phyloP scores from a whole-genome alignment of 2,113 vertebrate genomes.

The Sminthopsis crassicaudata region DNA sequence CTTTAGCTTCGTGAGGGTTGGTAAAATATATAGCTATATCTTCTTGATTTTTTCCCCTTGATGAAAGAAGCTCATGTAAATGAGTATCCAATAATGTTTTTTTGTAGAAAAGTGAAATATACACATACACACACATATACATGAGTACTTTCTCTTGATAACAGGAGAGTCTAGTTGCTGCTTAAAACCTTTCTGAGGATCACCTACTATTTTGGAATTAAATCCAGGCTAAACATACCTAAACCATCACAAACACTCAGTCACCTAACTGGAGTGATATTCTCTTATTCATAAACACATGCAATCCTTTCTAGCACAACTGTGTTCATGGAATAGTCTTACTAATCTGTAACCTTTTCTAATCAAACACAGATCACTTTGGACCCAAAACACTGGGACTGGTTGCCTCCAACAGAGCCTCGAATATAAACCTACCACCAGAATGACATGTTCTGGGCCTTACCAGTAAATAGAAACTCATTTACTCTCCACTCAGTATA shows the following conservation, averaged over 20 bases:
- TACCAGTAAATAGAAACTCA: not conserved
- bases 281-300: not conserved
- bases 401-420: not conserved
- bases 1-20: not conserved
- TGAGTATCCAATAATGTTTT: not conserved
- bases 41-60: not conserved
- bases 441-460: not conserved
- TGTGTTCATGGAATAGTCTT: too few relatives aligned
- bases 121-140: not conserved
- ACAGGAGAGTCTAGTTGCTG: not conserved
- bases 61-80: not conserved
- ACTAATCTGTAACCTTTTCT: not conserved
- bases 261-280: not conserved
- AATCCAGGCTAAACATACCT: not conserved
- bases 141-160: not conserved
- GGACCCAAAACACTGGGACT: not conserved
- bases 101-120: not conserved
- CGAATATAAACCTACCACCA: not conserved
- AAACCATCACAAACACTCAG: not conserved
- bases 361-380: not conserved
- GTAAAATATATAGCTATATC: not conserved
- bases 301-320: not conserved
- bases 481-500: not conserved
- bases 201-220: not conserved
- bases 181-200: not conserved